Evolutionary conservation across 2,797 vertebrate genomes (phyloP).

Genomic region (Eospalax fontanierii): DNA sequence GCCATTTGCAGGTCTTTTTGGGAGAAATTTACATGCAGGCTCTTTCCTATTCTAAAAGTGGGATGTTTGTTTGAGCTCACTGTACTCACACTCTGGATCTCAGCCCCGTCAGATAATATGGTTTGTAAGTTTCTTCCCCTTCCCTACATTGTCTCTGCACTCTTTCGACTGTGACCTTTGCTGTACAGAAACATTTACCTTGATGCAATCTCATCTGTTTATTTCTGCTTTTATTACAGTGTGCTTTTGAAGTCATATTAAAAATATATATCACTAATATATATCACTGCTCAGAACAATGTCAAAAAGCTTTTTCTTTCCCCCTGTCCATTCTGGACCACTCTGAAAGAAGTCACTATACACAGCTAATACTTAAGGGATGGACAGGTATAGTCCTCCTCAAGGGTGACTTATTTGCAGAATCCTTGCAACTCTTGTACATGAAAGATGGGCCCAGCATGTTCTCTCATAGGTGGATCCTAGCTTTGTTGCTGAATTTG

Average conservation of each 20-base stretch:
- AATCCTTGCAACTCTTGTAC: not conserved
- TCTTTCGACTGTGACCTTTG: not conserved
- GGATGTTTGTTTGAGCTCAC: not conserved
- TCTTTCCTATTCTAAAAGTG: not conserved
- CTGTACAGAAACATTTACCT: not conserved
- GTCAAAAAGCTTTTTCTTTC: not conserved
- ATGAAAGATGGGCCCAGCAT: not conserved
- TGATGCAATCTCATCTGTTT: not conserved
- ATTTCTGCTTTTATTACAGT: not conserved
- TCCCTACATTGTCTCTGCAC: not conserved
- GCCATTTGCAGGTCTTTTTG: not conserved
- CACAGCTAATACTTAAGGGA: not conserved
- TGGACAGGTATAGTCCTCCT: not conserved
- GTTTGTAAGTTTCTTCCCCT: not conserved
- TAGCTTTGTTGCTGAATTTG: not conserved
- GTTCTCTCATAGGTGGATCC: not conserved
- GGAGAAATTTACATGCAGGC: not conserved
- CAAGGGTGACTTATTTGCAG: not conserved
- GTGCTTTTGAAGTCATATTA: not conserved
- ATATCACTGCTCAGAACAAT: not conserved
- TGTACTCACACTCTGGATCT: not conserved
- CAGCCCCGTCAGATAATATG: not conserved
- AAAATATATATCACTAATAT: no score
- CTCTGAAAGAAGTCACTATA: conserved; percentile 15
- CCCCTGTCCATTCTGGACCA: not conserved